Base-by-base conservation (phyloP, 2,113 vertebrate genomes). In the Recurvirostra avosetta region DNA sequence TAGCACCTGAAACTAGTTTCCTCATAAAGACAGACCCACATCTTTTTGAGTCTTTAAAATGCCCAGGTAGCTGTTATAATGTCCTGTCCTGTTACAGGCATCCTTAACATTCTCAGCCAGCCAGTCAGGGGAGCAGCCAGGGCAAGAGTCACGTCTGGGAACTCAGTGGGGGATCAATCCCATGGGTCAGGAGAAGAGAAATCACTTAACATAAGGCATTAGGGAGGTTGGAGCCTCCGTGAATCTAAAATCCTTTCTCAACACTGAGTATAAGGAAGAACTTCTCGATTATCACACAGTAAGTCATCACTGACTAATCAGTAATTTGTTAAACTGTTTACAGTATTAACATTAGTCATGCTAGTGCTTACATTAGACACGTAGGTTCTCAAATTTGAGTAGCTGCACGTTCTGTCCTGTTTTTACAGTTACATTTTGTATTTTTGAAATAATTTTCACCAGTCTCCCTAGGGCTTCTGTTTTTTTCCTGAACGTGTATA, bases 41-140 rank as follows among this genome's bases (percentile, higher is more conserved):
- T 72, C 26, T 50, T 71, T 66, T 12, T 30, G 5, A 53, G 22
- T 49, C n/a, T 36, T 65, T 47, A 47, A 76, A 85, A 53, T 0
- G 1, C 25, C 25, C 52, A 47, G 18, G 11, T 36, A 30, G 4
- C 27, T 25, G 22, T 38, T 49, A 29, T 0, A 0, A 59, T 29
- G 34, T 9, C 8, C 9, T 75, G 8, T 58, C 20, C 21, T 56
- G 16, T 50, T 65, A 59, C 0, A 4, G 11, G 8, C 8, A 17
- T 43, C 27, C 45, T 71, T 71, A 76, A 18, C 11, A n/a, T 4
- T 11, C 45, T 72, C 43, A 86, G 34, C 11, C 21, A 58, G 20
- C 5, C 38, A n/a, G 32, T 8, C 1, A 4, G 14, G 7, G 15
- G 14, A 74, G 21, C 17, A 36, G 7, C 20, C 25, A 47, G 26